Base-by-base conservation (phyloP, 2,113 vertebrate species). In the Kryptolebias marmoratus region DNA sequence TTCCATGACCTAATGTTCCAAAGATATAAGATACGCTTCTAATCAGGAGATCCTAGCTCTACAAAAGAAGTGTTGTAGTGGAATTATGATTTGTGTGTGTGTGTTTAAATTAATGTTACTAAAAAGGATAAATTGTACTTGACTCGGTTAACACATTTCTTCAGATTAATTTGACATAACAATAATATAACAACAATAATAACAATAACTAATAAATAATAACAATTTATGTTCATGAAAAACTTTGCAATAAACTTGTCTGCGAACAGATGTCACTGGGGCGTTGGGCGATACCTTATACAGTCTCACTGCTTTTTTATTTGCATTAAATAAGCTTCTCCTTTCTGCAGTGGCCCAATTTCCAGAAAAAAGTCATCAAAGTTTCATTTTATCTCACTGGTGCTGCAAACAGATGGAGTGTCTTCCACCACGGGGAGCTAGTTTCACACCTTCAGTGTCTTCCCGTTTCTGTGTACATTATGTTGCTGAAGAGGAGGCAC, bases 321-420 rank as follows among this genome's bases (percentile, higher is more conserved):
- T 63, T 28, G 62, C 64, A 54, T 45, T 5, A 53, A 1, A 32
- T 53, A 66, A 39, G 22, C 59, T 54, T 32, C 52, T 62, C 45
- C 48, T 64, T 68, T 75, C 72, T 48, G 68, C 72, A 83, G 62
- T 79, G 74, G 61, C 80, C 80, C 68, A 73, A 59, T 88, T 88
- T 80, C 54, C 53, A 66, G 28, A 28, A 52, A 74, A 32, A 78
- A 72, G 79, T 80, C 63, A 79, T 84, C 6, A 80, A 85, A 76
- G 60, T 81, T 85, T 78, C 8, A 76, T 87, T 64, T 71, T 28
- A 64, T 78, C 54, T 69, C 30, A 55, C 22, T 61, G 64, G 52
- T 56, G 45, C 42, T 53, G 63, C 47, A 73, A 77, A 79, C 75
- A 79, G 80, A 83, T 71, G 80, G 74, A 73, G 62, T 13, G 1